A percentile compares a stretch with the other conserved stretches of the same genome.
phyloP scores from a whole-genome alignment of 1,140 invertebrate species.

The Drosophila gunungcola region DNA sequence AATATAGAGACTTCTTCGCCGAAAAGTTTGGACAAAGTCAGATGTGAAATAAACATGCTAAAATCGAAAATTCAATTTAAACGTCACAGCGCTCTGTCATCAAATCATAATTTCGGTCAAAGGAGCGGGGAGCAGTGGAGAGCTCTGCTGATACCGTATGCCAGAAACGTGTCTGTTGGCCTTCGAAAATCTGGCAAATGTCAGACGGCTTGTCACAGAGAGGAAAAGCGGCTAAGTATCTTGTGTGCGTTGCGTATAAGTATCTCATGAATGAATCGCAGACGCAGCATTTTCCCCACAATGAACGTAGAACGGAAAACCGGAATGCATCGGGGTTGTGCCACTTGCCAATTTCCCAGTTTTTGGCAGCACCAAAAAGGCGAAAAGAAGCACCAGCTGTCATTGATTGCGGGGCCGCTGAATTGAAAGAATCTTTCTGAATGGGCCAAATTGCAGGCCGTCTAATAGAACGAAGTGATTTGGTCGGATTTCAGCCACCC shows the following conservation, averaged over 20 bases:
- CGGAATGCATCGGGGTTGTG: slow-evolving; percentile 54
- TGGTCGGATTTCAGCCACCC: slow-evolving; percentile 38
- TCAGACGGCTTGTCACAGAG: slow-evolving; percentile 60
- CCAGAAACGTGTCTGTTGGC: slow-evolving; percentile 68
- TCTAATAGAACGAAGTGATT: slow-evolving; percentile 38
- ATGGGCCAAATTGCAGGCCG: slow-evolving; percentile 54
- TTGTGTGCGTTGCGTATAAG: slow-evolving; percentile 7
- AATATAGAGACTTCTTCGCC: slow-evolving; percentile 42
- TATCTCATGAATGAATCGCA: slow-evolving; percentile 60
- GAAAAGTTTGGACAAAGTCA: slow-evolving; percentile 30
- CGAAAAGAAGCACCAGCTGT: slow-evolving; percentile 44
- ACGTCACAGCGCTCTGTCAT: slow-evolving; percentile 56
- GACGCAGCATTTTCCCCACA: slow-evolving; percentile 39
- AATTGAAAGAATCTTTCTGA: slow-evolving; percentile 41
- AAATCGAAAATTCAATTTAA: slow-evolving; percentile 70
- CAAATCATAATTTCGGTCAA: slow-evolving; percentile 53
- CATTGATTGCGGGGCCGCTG: slow-evolving; percentile 54
- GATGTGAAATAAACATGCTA: slow-evolving; percentile 51
- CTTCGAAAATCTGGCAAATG: slow-evolving; percentile 64
- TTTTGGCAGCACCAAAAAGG: slow-evolving; percentile 32
- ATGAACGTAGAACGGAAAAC: slow-evolving; percentile 27
- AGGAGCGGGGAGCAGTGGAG: not conserved
- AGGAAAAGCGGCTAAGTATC: slow-evolving; percentile 18
- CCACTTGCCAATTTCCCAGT: slow-evolving; percentile 28
- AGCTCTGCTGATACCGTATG: slow-evolving; percentile 58